A percentile compares a stretch with the other conserved stretches of the same genome.
phyloP scores from a whole-genome alignment of 2,797 vertebrate species.

The Poecilia velifera region DNA sequence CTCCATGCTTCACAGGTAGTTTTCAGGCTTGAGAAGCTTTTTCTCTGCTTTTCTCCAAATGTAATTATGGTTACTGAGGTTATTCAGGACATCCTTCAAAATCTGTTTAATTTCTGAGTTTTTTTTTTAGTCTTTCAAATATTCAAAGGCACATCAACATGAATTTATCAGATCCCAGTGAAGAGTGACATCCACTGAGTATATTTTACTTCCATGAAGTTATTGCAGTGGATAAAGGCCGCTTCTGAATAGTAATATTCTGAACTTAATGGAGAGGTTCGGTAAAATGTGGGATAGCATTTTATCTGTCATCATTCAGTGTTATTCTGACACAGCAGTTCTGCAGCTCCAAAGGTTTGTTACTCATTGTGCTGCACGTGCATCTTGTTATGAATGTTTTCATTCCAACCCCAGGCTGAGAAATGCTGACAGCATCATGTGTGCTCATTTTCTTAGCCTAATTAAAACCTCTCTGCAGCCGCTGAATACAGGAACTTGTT shows the following conservation, averaged over 20 bases:
- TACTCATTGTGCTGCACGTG: neutral
- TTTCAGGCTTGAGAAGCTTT: neutral
- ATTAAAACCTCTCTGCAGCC: neutral
- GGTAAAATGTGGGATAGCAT: neutral
- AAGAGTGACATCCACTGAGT: neutral
- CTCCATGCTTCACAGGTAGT: neutral
- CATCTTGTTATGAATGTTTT: conserved; percentile 9
- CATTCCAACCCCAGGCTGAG: neutral
- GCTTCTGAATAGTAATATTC: neutral
- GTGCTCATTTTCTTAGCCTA: neutral
- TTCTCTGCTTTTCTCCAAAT: neutral
- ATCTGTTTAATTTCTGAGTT: neutral
- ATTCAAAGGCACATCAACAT: neutral
- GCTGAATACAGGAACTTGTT: neutral
- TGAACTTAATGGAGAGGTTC: neutral
- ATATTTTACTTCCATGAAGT: neutral
- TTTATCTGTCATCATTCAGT: neutral
- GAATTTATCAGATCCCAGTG: neutral
- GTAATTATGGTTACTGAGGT: neutral
- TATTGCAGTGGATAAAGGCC: neutral
- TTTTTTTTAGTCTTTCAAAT: neutral
- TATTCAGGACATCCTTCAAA: neutral
- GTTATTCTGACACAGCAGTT: neutral
- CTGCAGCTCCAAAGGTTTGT: neutral
- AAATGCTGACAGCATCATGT: neutral